Evolutionary conservation across 2,113 vertebrate species (phyloP).

Genomic region (Brienomyrus longianalis): DNA sequence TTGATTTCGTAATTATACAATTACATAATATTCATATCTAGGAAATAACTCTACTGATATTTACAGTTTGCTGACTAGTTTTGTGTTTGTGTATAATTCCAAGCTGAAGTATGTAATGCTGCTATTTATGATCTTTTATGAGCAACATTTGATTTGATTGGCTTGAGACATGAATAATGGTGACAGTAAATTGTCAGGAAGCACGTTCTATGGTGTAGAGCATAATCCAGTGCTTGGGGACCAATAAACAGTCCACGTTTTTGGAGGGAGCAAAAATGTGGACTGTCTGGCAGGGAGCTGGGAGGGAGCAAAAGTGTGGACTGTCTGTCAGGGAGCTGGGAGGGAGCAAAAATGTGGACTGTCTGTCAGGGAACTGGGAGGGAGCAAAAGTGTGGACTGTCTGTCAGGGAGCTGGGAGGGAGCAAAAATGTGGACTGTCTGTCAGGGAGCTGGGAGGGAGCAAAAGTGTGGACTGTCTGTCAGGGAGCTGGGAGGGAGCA

Average conservation of each 20-base stretch:
- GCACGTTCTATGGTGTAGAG: background rate
- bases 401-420: no score
- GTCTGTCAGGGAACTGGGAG: no score
- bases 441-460: no score
- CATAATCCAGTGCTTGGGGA: background rate
- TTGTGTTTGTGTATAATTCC: background rate
- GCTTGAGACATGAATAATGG: background rate
- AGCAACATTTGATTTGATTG: background rate
- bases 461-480: no score
- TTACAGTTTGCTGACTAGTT: background rate
- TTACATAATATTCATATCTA: background rate
- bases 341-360: no score
- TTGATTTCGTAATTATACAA: background rate
- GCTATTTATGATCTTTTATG: background rate
- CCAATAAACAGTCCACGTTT: background rate
- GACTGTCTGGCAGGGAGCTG: no score
- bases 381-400: no score
- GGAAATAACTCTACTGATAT: background rate
- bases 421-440: no score
- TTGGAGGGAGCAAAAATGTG: background rate
- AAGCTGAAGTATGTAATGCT: background rate
- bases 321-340: background rate
- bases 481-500: background rate
- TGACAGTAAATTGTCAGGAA: background rate
- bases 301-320: no score